Evolutionary conservation across 1,140 invertebrate species (phyloP).

Genomic region (Himalopsyche phryganea): DNA sequence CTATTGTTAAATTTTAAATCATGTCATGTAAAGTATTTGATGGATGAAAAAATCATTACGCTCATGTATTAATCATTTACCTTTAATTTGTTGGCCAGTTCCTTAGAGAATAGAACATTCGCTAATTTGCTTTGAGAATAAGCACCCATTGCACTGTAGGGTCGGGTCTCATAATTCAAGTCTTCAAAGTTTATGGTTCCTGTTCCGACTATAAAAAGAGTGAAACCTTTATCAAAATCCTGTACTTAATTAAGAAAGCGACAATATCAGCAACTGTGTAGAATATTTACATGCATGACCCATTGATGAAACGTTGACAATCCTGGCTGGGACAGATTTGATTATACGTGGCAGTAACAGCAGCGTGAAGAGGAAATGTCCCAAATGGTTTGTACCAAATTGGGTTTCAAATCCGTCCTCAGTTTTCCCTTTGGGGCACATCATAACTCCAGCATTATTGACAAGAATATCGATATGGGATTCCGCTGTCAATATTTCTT

Average conservation of each 20-base stretch:
- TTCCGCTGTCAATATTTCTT: slow-evolving; percentile 54
- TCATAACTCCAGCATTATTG: slow-evolving; percentile 80
- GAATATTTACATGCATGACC: slow-evolving; percentile 45
- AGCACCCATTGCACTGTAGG: slow-evolving; percentile 56
- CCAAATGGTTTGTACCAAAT: slow-evolving; percentile 75
- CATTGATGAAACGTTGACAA: slow-evolving; percentile 53
- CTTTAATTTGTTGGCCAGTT: slow-evolving; percentile 58
- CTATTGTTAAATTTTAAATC: too few relatives aligned
- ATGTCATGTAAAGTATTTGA: too few relatives aligned
- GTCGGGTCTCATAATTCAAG: slow-evolving; percentile 60
- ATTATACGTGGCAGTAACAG: slow-evolving; percentile 69
- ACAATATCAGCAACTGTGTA: too few relatives aligned
- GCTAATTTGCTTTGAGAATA: slow-evolving; percentile 75
- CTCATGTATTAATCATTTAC: too few relatives aligned
- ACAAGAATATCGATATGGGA: slow-evolving; percentile 67
- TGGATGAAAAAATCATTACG: too few relatives aligned
- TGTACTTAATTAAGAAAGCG: too few relatives aligned
- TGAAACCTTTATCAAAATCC: too few relatives aligned
- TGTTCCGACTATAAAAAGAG: too few relatives aligned
- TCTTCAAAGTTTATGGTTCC: slow-evolving; percentile 68
- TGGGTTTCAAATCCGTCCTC: slow-evolving; percentile 81
- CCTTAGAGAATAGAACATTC: slow-evolving; percentile 67
- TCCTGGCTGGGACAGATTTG: slow-evolving; percentile 57
- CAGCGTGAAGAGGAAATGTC: slow-evolving; percentile 80
- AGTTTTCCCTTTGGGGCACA: slow-evolving; percentile 62